Evolutionary conservation across 2,113 vertebrate genomes (phyloP).

Genomic region (Brevimyrus niger): DNA sequence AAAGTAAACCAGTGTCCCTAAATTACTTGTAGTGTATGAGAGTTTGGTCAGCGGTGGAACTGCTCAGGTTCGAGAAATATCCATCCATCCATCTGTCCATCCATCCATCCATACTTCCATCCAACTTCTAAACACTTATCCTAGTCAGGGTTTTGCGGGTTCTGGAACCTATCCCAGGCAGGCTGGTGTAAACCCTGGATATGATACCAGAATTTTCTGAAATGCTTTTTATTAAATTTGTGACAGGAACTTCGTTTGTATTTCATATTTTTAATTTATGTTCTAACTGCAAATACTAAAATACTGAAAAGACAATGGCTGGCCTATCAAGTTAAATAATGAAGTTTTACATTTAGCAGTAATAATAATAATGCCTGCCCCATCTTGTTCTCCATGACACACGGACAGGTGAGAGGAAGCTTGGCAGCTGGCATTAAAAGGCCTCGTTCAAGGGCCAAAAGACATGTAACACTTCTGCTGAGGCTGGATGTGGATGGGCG

Average conservation of each 20-base stretch:
- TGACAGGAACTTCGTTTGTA: slow-evolving; percentile 47
- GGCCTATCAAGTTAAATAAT: slow-evolving; percentile 6
- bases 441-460: neutral
- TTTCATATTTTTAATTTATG: slow-evolving; percentile 40
- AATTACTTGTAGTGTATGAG: neutral
- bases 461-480: neutral
- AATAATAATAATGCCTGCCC: neutral
- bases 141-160: neutral
- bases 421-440: neutral
- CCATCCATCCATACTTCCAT: neutral
- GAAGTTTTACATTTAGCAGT: neutral
- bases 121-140: neutral
- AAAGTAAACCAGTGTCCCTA: neutral
- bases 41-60: neutral
- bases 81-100: neutral
- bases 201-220: slow-evolving; percentile 29
- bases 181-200: neutral
- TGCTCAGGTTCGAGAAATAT: neutral
- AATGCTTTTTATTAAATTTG: slow-evolving; percentile 49
- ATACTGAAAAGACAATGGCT: slow-evolving; percentile 38
- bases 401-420: neutral
- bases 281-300: slow-evolving; percentile 47
- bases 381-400: neutral
- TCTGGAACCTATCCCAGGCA: neutral
- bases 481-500: neutral